These are phyloP conservation scores for Neuroterus valhalla DNA, from an alignment of 1,140 invertebrate species.

Conservation along the genomic window DNA sequence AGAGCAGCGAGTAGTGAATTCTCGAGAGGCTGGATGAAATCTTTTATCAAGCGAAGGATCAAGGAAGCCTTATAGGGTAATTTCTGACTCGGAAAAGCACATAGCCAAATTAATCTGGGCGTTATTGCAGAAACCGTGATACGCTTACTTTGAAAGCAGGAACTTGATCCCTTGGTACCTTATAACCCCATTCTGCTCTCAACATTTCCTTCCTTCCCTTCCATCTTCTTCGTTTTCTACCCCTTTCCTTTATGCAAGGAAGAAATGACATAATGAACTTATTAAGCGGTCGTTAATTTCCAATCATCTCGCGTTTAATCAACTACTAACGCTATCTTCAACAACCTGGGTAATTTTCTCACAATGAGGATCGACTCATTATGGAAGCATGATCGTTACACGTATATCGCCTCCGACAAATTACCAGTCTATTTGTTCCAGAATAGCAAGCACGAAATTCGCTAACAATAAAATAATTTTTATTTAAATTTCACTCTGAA, in stretches of 20 bases:
- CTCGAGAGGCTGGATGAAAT: constrained; percentile 17
- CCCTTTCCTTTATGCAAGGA: constrained; percentile 13
- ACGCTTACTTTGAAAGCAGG: constrained; percentile 35
- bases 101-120: constrained; percentile 28
- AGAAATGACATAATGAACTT: constrained; percentile 27
- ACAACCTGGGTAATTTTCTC: constrained; percentile 17
- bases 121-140: constrained; percentile 27
- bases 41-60: constrained; percentile 22
- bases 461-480: background rate
- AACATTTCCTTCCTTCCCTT: constrained; percentile 11
- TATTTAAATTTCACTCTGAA: background rate
- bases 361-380: constrained; percentile 25
- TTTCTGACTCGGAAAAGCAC: constrained; percentile 38
- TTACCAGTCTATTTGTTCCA: constrained; percentile 14
- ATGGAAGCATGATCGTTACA: background rate
- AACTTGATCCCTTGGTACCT: constrained; percentile 34
- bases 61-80: constrained; percentile 24
- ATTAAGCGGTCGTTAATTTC: constrained; percentile 24
- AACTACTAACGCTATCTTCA: constrained; percentile 22
- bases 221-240: background rate
- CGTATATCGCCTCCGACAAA: background rate
- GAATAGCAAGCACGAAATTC: background rate
- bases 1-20: constrained; percentile 4
- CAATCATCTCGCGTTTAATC: constrained; percentile 28
- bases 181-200: constrained; percentile 22